A percentile compares a stretch with the other conserved stretches of the same genome.
Conservation (phyloP, 2,797 vertebrate genomes). For the Artibeus lituratus region DNA sequence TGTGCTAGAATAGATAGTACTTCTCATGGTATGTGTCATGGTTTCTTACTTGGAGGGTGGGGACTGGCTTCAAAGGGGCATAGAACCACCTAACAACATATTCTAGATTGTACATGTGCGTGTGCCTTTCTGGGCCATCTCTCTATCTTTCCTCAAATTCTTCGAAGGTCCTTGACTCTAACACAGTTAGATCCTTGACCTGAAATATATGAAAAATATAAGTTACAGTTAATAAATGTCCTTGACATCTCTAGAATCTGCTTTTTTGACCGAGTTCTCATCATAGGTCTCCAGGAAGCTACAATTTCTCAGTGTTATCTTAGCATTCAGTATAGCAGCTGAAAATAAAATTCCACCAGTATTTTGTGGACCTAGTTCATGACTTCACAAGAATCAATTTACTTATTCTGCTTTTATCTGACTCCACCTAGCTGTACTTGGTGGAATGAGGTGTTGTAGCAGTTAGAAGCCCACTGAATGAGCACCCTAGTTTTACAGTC, state of each 20-base stretch:
- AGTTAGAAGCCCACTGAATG: not conserved
- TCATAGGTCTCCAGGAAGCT: not conserved
- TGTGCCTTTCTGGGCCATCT: not conserved
- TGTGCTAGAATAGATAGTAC: not conserved
- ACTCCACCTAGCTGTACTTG: too few species aligned
- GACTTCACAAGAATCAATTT: not conserved
- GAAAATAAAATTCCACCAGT: not conserved
- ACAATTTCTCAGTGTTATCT: not conserved
- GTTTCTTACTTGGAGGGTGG: not conserved
- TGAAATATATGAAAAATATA: not conserved
- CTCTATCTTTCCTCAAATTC: not conserved
- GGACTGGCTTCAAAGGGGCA: not conserved
- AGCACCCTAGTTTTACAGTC: not conserved
- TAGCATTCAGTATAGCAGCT: not conserved
- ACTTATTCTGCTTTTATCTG: not conserved
- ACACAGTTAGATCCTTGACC: not conserved
- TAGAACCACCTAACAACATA: not conserved
- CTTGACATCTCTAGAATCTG: not conserved
- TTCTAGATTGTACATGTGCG: not conserved
- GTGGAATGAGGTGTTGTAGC: too few species aligned
- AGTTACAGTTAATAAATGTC: not conserved
- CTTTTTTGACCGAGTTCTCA: not conserved
- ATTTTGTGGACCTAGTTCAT: not conserved
- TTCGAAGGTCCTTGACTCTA: not conserved
- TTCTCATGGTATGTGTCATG: not conserved